Evolutionary conservation across 2,113 vertebrate genomes (phyloP).

Genomic region (Orientallactaga bullata): DNA sequence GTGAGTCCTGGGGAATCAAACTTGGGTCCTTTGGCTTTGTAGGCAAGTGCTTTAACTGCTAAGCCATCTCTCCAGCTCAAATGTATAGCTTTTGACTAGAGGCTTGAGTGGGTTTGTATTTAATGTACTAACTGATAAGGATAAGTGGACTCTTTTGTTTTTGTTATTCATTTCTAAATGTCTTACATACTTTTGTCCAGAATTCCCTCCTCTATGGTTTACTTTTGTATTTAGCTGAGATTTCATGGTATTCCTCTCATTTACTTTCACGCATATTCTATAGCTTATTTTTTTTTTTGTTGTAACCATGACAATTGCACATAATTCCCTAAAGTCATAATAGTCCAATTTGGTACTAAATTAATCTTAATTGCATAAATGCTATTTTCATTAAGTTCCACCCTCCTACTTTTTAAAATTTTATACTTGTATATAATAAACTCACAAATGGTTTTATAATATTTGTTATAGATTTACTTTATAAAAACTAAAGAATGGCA

Average conservation of each 20-base stretch:
- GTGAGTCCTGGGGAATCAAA: too few relatives aligned
- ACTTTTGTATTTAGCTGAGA: background rate
- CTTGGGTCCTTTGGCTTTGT: too few relatives aligned
- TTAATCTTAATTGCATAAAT: background rate
- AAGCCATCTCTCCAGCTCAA: too few relatives aligned
- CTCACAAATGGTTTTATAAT: background rate
- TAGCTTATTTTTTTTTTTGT: too few relatives aligned
- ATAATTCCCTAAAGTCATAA: background rate
- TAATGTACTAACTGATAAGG: background rate
- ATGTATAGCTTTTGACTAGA: too few relatives aligned
- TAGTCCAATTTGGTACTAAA: background rate
- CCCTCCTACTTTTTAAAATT: background rate
- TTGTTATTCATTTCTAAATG: background rate
- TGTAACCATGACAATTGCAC: background rate
- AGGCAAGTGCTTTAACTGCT: too few relatives aligned
- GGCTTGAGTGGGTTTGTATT: background rate
- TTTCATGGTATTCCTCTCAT: background rate
- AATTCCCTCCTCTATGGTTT: background rate
- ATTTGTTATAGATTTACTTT: background rate
- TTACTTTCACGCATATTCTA: background rate
- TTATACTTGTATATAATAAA: background rate
- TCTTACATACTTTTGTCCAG: background rate
- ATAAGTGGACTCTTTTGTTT: background rate
- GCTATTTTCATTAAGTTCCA: background rate
- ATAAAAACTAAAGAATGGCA: background rate